Base-by-base conservation (phyloP, 2,113 vertebrate species). In the Platanista minor region DNA sequence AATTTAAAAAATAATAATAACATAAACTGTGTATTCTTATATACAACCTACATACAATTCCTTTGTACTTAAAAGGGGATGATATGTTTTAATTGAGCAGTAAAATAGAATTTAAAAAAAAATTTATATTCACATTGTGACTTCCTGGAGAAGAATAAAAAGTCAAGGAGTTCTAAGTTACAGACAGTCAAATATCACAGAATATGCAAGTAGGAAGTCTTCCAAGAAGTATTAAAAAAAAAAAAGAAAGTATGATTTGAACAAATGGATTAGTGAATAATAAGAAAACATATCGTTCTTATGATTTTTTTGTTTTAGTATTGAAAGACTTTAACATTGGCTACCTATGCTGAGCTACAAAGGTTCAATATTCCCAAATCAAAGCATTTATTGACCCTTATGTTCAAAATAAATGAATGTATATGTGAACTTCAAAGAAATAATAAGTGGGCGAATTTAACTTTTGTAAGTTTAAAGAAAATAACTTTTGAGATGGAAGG, bases 391-490 rank as follows among this genome's bases (percentile, higher is more conserved):
- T 41, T 78, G 13, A 41, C 4, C 17, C 9, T 49, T 52, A 20
- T 27, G 33, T 31, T 39, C 23, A 85, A 92, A 94, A 83, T 84
- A 52, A 89, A 41, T 85, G 23, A 25, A 67, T 20, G 3, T 27
- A 31, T 69, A 49, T 67, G 11, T 85, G n/a, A 54, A 66, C 20
- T 67, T 67, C 25, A 81, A 81, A 85, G 4, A 80, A 88, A 66
- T 7, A 85, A 74, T 59, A 74, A 86, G 36, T 72, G 10, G 67
- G 33, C 6, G 36, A 89, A 3, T 78, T 78, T n/a, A 78, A n/a
- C 46, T n/a, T 25, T 59, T 91, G 62, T 36, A 29, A 62, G 10
- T 90, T 90, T 43, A 67, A 5, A 66, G 11, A 96, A 85, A 87
- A 33, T 52, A n/a, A 20, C 23, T 52, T 52, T 74, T 61, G 39